Percentiles rank a stretch among this genome's conserved stretches.
These are phyloP conservation scores for Cygnus buccinator DNA, from an alignment of 2,113 vertebrate species.

Conservation along the genomic window DNA sequence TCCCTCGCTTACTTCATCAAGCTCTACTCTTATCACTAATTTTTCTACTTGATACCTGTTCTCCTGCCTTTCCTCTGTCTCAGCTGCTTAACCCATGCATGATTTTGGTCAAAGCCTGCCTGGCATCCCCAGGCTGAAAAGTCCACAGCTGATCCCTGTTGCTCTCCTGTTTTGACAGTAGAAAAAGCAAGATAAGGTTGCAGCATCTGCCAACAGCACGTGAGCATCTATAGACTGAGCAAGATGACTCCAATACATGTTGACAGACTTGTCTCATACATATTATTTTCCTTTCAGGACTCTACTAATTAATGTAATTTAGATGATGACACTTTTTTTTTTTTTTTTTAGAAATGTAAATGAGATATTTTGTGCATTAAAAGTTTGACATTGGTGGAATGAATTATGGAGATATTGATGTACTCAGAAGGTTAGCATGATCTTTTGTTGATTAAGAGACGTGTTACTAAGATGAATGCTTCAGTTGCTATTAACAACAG, in stretches of 20 bases:
- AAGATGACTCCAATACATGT: background rate
- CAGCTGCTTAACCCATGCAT: background rate
- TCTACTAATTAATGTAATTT: background rate
- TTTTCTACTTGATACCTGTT: background rate
- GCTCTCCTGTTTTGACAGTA: background rate
- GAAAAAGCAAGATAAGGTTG: background rate
- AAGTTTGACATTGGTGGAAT: background rate
- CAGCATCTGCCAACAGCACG: background rate
- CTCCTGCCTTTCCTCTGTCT: background rate
- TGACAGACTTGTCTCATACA: background rate
- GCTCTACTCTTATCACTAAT: background rate
- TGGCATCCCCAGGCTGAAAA: background rate
- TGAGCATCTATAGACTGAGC: background rate
- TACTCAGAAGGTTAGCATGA: conserved; percentile 36
- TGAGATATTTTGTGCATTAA: background rate
- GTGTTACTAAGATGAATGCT: background rate
- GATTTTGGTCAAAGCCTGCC: background rate
- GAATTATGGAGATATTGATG: background rate
- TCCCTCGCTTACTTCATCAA: background rate
- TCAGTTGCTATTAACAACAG: background rate
- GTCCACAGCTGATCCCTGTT: background rate
- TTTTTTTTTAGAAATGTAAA: background rate
- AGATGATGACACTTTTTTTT: background rate
- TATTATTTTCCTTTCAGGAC: background rate
- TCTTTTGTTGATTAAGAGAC: conserved; percentile 4